Evolutionary conservation across 2,888 invertebrate genomes (phyloP), one percentile per base, ranked within the genome.

Genomic region (Anarsia innoxiella): DNA sequence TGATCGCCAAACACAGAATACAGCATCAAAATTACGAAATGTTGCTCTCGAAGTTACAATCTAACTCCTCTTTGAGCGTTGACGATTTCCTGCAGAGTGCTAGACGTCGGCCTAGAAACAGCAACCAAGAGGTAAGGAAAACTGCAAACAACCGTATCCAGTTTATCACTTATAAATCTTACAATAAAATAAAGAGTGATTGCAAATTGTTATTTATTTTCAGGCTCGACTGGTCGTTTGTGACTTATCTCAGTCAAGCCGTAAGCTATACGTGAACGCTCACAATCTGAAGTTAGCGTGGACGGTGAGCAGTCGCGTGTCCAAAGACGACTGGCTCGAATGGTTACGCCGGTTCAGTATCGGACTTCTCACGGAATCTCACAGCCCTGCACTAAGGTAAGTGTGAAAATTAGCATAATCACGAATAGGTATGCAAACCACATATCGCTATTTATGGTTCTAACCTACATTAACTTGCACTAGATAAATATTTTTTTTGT

Each of bases 251-350:
- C 89, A 91, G 5, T 90, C 91, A 6, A 93, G 93, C 28, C 93
- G 94, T 59, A 89, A 93, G 64, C 75, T 96, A 37, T 93, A 92
- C 59, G 94, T 96, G 8, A 93, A 93, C 19, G 91, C 93, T 3
- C 88, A 90, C 13, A 95, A 94, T 66, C 80, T 98, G 29, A 94
- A 96, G 65, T 88, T 93, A 52, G 94, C 95, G 0, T 96, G 97
- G 94, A 93, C 94, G n/a, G 94, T 95, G 1, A 93, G 93, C 15
- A 88, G 96, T 36, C 88, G 96, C 42, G 96, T 97, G 0, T 97
- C 97, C 1, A 97, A 97, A 69, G 99, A 99, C 56, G 99, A 99
- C 75, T 99, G 99, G 99, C 86, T 97, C 31, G 98, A 99, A 69
- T 99, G 99, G 99, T 76, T 99, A 34, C 87, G 95, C 28, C 88